Base-by-base conservation (phyloP, 2,113 vertebrate genomes). In the Picathartes gymnocephalus region DNA sequence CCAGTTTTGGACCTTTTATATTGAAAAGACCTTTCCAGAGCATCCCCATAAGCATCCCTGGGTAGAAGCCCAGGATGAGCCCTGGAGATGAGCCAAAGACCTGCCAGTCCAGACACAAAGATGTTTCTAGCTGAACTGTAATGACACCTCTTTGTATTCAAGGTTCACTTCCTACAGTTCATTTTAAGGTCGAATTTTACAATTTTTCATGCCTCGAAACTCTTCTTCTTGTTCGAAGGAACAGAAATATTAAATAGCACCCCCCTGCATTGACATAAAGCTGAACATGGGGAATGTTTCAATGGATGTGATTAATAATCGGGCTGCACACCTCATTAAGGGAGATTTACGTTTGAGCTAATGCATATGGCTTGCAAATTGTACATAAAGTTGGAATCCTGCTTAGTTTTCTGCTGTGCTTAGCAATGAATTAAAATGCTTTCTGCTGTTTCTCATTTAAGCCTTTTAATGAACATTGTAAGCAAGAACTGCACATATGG, bases 321-420 rank as follows among this genome's bases (percentile, higher is more conserved):
- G 25, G 48, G 9, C 61, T 89, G 69, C 44, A 81, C 39, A 87
- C 44, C 72, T 96, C 93, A 81, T 96, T 96, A 88, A 65, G 30
- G 40, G 86, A 96, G 65, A 97, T 95, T 96, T 96, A 96, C 1
- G 0, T 94, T n/a, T 76, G 4, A 86, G 80, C 65, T 83, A 81
- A 79, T 8, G 8, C 54, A 76, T 77, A 61, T 30, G 68, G 58
- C 68, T 86, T 93, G 80, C 40, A 96, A 93, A 90, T 78, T 68
- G 60, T 93, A 40, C 88, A 86, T 81, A 88, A 88, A 86, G 44
- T 81, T 84, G 93, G 82, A 86, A 92, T 96, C 88, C 80, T 91
- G 81, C 82, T 93, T 91, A 57, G 76, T 78, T 96, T 94, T 96
- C 90, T 93, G 90, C 88, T 95, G 80, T 78, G 80, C 40, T 92